phyloP scores from a whole-genome alignment of 2,797 vertebrate species.

The Megaceryle alcyon region DNA sequence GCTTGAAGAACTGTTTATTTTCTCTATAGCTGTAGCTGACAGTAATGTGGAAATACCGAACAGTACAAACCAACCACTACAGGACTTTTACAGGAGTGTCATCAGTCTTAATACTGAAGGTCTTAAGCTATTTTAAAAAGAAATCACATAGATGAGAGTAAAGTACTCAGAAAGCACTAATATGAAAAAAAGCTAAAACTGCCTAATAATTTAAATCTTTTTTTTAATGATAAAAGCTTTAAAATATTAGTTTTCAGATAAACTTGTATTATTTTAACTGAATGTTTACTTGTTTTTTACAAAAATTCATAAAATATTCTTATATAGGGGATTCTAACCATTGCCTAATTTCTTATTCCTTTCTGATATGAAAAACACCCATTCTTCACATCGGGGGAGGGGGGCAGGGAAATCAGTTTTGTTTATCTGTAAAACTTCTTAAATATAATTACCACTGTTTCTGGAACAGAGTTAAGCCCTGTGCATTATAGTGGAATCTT shows the following conservation, averaged over 20 bases:
- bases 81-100: background rate
- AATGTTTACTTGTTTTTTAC: background rate
- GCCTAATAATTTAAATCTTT: background rate
- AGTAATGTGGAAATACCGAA: background rate
- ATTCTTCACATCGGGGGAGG: background rate
- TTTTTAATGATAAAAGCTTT: background rate
- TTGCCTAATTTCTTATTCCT: background rate
- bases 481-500: background rate
- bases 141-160: background rate
- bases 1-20: background rate
- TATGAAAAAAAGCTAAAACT: background rate
- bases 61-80: fast-evolving
- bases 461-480: background rate
- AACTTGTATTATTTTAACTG: background rate
- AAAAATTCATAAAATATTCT: background rate
- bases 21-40: background rate
- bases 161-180: background rate
- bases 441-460: background rate
- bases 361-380: background rate
- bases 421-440: background rate
- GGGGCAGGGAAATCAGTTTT: background rate
- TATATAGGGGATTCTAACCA: background rate
- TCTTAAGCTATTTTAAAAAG: background rate
- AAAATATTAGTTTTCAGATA: background rate
- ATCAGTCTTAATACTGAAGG: background rate